Conservation (phyloP, 1,140 invertebrate genomes). For the Scaptodrosophila lebanonensis region DNA sequence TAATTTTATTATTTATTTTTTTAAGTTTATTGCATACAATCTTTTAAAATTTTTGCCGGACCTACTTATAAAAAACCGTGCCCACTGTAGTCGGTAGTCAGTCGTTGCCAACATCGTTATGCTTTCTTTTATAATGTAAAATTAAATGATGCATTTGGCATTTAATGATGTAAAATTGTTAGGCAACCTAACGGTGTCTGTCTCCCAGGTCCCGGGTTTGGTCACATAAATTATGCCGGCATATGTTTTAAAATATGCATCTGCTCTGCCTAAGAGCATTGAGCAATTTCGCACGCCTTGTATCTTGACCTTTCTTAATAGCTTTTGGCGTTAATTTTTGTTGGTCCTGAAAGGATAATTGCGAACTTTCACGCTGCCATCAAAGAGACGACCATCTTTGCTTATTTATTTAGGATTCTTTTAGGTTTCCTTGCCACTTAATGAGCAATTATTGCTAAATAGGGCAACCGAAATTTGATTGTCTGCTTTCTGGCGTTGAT, state of each 20-base stretch:
- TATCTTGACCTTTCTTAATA: constrained; percentile 57
- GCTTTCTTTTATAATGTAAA: constrained; percentile 67
- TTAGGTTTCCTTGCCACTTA: constrained; percentile 15
- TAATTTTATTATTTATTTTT: too few species aligned
- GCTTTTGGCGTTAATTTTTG: constrained; percentile 28
- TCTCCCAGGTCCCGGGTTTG: neutral
- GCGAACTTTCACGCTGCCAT: constrained; percentile 12
- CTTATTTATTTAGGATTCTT: constrained; percentile 1
- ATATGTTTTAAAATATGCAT: constrained; percentile 5
- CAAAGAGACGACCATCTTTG: constrained; percentile 5
- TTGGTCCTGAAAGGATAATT: constrained; percentile 47
- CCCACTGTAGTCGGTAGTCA: constrained; percentile 1
- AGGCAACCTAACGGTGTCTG: constrained; percentile 12
- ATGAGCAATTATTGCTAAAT: constrained; percentile 31
- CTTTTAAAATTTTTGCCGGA: too few species aligned
- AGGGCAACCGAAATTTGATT: constrained; percentile 14
- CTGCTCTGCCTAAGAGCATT: neutral
- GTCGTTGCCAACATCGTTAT: constrained; percentile 20
- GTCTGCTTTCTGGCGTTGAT: constrained; percentile 14
- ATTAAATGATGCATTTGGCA: constrained; percentile 74
- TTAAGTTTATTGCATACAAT: too few species aligned
- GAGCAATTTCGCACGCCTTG: neutral
- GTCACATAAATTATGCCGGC: constrained; percentile 54
- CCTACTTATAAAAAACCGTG: too few species aligned
- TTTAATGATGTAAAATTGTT: constrained; percentile 69